Evolutionary conservation across 2,113 vertebrate genomes (phyloP).

Genomic region (Panurus biarmicus): DNA sequence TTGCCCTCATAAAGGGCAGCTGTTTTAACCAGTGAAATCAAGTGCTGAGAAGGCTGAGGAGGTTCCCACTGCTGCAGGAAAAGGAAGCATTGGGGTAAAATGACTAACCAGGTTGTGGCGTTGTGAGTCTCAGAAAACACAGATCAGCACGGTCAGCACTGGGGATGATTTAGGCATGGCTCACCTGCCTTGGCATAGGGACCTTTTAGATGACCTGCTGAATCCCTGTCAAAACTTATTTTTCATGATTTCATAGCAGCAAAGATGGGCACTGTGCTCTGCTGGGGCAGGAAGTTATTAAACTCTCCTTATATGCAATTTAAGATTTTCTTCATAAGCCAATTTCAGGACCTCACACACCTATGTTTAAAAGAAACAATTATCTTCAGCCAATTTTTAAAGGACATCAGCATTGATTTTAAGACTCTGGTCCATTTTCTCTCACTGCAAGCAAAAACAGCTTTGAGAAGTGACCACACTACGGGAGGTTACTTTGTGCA

Average conservation of each 20-base stretch:
- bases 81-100: neutral
- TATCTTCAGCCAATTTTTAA: neutral
- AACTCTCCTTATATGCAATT: neutral
- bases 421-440: neutral
- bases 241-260: neutral
- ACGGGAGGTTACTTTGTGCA: neutral
- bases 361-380: neutral
- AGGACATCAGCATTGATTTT: neutral
- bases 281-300: neutral
- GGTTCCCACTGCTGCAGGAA: neutral
- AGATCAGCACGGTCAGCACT: neutral
- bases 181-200: neutral
- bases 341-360: neutral
- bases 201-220: neutral
- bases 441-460: neutral
- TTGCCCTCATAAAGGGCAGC: neutral
- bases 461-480: neutral
- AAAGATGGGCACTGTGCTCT: neutral
- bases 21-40: neutral
- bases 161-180: neutral
- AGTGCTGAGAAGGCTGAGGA: neutral
- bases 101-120: neutral
- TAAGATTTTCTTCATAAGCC: neutral
- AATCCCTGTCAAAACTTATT: neutral
- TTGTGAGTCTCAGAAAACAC: neutral